Conservation (phyloP, 2,113 vertebrate genomes). For the Zosterops borbonicus region DNA sequence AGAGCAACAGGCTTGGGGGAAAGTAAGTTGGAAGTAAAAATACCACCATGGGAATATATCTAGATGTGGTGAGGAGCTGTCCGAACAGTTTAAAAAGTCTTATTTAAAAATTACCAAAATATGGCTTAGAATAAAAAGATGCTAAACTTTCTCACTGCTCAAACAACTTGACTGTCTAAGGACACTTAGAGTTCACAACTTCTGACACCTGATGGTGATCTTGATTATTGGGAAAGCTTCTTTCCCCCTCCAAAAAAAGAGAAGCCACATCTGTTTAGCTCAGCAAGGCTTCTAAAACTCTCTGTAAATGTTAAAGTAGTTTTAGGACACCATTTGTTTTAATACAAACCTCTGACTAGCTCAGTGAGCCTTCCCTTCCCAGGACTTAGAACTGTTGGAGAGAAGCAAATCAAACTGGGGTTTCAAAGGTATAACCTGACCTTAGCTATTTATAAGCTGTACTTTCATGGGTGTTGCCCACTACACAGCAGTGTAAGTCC, state of each 20-base stretch:
- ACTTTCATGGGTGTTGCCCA: neutral
- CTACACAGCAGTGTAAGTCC: neutral
- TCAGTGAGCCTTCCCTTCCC: neutral
- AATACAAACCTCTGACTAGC: neutral
- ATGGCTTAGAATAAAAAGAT: neutral
- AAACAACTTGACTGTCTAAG: neutral
- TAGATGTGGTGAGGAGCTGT: neutral
- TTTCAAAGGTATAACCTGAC: neutral
- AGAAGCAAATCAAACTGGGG: neutral
- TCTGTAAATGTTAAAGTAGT: neutral
- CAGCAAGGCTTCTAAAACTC: neutral
- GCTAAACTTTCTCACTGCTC: neutral
- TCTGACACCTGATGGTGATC: neutral
- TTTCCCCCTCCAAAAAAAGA: too few species aligned
- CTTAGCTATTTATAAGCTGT: neutral
- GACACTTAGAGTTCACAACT: neutral
- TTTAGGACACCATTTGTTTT: neutral
- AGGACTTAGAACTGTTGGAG: neutral
- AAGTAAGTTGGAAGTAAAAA: neutral
- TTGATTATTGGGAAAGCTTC: neutral
- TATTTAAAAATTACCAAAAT: neutral
- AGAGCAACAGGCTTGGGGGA: neutral
- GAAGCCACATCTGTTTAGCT: neutral
- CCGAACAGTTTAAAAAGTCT: neutral
- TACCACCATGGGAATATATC: neutral